A percentile compares a stretch with the other conserved stretches of the same genome.
Evolutionary conservation across 1,140 invertebrate genomes (phyloP).

Genomic region (Solen grandis): DNA sequence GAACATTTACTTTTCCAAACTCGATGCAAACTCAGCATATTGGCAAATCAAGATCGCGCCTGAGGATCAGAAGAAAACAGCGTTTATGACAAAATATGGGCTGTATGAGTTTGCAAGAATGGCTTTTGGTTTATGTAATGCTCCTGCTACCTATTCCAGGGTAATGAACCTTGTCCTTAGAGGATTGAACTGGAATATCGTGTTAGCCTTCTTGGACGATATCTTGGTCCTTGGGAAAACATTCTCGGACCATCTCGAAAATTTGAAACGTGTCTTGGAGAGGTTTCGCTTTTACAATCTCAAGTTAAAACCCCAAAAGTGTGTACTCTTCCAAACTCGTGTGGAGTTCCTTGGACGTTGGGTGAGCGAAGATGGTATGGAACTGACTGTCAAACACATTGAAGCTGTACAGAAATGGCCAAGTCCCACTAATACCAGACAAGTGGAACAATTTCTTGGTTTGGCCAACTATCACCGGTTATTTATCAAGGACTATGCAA

Average conservation of each 20-base stretch:
- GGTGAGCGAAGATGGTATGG: constrained; percentile 12
- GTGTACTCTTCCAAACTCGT: constrained; percentile 1
- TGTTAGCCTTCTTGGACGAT: constrained; percentile 16
- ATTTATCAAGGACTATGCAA: constrained; percentile 56
- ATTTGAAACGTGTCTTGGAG: constrained; percentile 12
- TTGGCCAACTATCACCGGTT: constrained; percentile 52
- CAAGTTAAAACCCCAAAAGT: constrained; percentile 31
- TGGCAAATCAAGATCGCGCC: constrained; percentile 10
- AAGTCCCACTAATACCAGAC: neutral
- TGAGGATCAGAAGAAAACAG: constrained; percentile 16
- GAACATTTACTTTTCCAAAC: constrained; percentile 26
- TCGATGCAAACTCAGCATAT: constrained; percentile 36
- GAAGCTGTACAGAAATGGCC: neutral
- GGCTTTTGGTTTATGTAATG: constrained; percentile 3
- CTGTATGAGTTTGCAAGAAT: constrained; percentile 3
- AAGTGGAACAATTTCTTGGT: constrained; percentile 1
- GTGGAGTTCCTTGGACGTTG: constrained; percentile 29
- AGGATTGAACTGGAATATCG: constrained; percentile 2
- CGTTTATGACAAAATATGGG: constrained; percentile 17
- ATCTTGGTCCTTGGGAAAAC: neutral
- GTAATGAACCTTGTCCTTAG: constrained; percentile 7
- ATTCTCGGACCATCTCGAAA: constrained; percentile 12
- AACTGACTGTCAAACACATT: constrained; percentile 2
- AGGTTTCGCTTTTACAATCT: constrained; percentile 18
- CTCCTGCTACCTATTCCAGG: constrained; percentile 13